These are phyloP conservation scores for Struthidea cinerea DNA, from an alignment of 2,113 vertebrate species.

Conservation along the genomic window DNA sequence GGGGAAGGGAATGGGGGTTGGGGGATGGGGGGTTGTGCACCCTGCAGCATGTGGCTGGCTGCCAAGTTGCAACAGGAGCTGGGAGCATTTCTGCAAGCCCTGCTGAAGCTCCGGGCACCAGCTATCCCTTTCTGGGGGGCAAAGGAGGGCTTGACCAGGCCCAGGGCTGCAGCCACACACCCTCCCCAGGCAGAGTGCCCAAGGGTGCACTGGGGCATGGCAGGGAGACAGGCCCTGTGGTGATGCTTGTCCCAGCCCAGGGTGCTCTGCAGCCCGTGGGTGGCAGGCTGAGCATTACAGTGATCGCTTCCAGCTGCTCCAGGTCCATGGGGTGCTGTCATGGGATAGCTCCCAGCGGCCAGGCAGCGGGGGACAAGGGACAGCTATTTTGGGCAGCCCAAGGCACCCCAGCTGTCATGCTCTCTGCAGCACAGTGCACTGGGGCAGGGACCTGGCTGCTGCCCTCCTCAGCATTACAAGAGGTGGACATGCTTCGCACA, in stretches of 20 bases:
- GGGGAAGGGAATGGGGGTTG: neutral
- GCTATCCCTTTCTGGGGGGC: neutral
- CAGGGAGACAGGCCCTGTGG: neutral
- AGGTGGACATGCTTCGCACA: neutral
- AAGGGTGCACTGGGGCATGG: accelerated
- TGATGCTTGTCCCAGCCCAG: neutral
- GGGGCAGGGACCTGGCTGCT: neutral
- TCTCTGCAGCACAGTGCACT: neutral
- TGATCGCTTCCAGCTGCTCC: neutral
- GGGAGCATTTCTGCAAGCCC: neutral
- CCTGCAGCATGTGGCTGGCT: neutral
- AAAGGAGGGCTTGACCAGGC: neutral
- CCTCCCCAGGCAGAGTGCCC: neutral
- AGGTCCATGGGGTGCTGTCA: neutral
- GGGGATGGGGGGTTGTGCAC: neutral
- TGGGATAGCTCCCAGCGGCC: neutral
- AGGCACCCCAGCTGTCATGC: slow-evolving; percentile 28
- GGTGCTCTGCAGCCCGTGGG: neutral
- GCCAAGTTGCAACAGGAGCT: neutral
- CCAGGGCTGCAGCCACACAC: neutral
- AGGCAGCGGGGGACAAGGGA: neutral
- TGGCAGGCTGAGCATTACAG: neutral
- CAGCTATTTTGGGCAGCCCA: slow-evolving; percentile 44
- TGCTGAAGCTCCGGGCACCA: neutral
- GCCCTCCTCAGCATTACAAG: neutral